Evolutionary conservation across 1,140 invertebrate species (phyloP), one percentile per base, ranked within the genome.

Genomic region (Chrysomallon squamiferum): DNA sequence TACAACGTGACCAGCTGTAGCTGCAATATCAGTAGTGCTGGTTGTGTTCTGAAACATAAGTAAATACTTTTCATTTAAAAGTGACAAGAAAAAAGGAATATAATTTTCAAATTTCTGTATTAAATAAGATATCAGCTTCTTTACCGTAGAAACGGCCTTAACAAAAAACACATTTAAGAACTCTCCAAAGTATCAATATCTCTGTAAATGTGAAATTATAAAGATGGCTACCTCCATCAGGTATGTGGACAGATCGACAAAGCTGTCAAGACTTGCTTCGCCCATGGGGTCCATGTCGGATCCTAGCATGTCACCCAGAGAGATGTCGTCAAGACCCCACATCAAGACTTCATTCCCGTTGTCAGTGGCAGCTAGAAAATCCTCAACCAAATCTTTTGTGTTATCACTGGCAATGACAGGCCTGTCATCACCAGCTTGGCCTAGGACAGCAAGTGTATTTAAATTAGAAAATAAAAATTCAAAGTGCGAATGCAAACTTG

Each of bases 221-320:
- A n/a, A n/a, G n/a, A n/a, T n/a, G n/a, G n/a, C n/a, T 30, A 75
- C 73, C 64, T 58, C 63, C 27, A 49, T 38, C 32, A 74, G 52
- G 63, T 74, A 68, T 52, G 62, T 54, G 45, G 75, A 68, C 29
- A 79, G 62, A 62, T 79, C 73, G 29, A 75, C 65, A 62, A 77
- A 77, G 57, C 68, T 74, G 50, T 79, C 71, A 60, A 79, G 62
- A 56, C 71, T 74, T 29, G 66, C 75, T 27, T 75, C 69, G 1
- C 47, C 73, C 20, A 71, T 54, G 11, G 69, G 69, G 41, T 73
- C 68, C 18, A 62, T 49, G 18, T 66, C 49, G 35, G 35, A 38
- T 38, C 35, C 35, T 15, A 38, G 29, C 35, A 38, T 22, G 35
- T 3, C 59, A 64, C 52, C 41, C 13, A 56, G 62, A 20, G 20